phyloP scores from a whole-genome alignment of 2,797 vertebrate species.

The Erpetoichthys calabaricus region DNA sequence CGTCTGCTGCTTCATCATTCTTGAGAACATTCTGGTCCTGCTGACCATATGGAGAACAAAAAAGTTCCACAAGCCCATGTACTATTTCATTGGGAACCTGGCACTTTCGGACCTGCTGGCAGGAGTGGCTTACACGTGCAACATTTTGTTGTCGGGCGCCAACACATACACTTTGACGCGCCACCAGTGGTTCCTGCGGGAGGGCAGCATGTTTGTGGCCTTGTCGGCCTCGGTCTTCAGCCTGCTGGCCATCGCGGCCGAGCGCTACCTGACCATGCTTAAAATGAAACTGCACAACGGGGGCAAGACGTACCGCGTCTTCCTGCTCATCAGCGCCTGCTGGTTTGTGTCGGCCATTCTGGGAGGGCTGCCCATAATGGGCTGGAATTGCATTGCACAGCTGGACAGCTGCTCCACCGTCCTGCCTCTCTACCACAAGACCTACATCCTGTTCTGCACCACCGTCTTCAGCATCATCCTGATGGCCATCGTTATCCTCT shows the following conservation, averaged over 20 bases:
- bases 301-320: conserved; percentile 79
- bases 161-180: conserved; percentile 82
- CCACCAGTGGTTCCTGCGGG: conserved; percentile 84
- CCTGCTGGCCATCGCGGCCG: conserved; percentile 86
- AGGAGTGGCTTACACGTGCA: conserved; percentile 79
- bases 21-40: conserved; percentile 88
- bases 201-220: conserved; percentile 94
- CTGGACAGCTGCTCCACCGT: conserved; percentile 77
- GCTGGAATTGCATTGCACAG: conserved; percentile 81
- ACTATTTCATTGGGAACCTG: conserved; percentile 95
- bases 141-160: conserved; percentile 82
- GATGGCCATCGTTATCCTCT: conserved; percentile 80
- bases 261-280: conserved; percentile 93
- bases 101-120: conserved; percentile 94
- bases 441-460: conserved; percentile 97
- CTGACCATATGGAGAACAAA: conserved; percentile 95
- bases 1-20: conserved; percentile 89
- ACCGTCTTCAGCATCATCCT: conserved; percentile 81
- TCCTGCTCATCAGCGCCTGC: conserved; percentile 84
- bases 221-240: conserved; percentile 91
- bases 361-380: conserved; percentile 79
- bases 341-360: conserved; percentile 79
- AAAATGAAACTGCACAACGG: conserved; percentile 92
- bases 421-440: conserved; percentile 90
- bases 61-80: conserved; percentile 97